Conservation (phyloP, 2,113 vertebrate genomes). For the Oncorhynchus kisutch region DNA sequence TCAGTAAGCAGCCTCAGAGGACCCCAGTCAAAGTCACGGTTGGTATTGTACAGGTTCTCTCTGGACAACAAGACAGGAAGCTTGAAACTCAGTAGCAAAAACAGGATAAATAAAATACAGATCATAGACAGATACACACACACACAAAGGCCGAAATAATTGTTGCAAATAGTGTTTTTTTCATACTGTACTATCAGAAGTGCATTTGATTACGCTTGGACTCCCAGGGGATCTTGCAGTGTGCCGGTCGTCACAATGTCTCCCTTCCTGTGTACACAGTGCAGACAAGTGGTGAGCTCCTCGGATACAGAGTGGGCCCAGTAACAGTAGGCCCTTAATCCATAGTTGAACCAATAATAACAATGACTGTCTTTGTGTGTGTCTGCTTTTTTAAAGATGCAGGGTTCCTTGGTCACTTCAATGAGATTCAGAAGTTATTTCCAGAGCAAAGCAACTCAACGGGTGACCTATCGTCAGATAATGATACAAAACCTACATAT, state of each 20-base stretch:
- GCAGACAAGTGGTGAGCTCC: conserved; percentile 76
- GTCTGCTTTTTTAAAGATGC: conserved; percentile 45
- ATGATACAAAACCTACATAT: too few species aligned
- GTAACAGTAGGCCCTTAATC: too few species aligned
- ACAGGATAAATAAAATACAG: too few species aligned
- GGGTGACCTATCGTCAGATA: conserved; percentile 23
- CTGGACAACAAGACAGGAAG: conserved; percentile 58
- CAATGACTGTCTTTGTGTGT: neutral
- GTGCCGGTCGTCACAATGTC: conserved; percentile 45
- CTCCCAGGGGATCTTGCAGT: conserved; percentile 55
- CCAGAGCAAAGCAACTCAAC: conserved; percentile 24
- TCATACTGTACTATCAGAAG: too few species aligned
- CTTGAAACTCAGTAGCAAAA: too few species aligned
- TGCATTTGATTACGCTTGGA: conserved; percentile 46
- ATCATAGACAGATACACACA: too few species aligned
- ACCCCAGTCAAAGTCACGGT: conserved; percentile 85
- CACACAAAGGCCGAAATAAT: too few species aligned
- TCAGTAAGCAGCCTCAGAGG: conserved; percentile 76
- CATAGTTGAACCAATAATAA: neutral
- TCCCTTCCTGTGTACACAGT: conserved; percentile 73
- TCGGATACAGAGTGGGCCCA: neutral
- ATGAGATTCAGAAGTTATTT: conserved; percentile 66
- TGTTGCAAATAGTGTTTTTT: too few species aligned
- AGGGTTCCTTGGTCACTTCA: conserved; percentile 82
- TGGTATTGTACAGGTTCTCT: conserved; percentile 85